Evolutionary conservation across 2,797 vertebrate genomes (phyloP), one percentile per base, ranked within the genome.

Genomic region (Brachymystax lenok): DNA sequence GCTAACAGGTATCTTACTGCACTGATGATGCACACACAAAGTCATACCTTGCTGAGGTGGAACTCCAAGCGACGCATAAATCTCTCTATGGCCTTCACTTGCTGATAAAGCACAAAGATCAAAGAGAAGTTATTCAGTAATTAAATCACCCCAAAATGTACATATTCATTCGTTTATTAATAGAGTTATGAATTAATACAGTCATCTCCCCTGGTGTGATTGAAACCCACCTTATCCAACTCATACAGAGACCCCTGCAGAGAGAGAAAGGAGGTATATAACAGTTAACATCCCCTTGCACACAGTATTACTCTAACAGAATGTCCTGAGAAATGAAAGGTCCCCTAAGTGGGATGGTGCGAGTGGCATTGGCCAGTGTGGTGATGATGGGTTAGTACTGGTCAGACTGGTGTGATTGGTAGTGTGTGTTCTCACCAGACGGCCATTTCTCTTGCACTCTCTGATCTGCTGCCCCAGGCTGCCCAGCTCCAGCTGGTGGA

Each of bases 1-100:
- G 10, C 40, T 46, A 46, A 46, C 40, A 46, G 40, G 40, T 12
- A 46, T 46, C 40, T 46, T 46, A 46, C 40, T 46, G 40, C 8
- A 27, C n/a, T 27, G 24, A 2, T 28, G 24, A 7, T 13, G n/a
- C 12, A 64, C 68, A 46, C 56, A 63, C 7, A 2, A 1, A 69
- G 17, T 90, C 90, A 80, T 86, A 97, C 97, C 96, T 98, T 98
- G 88, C 97, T 98, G 74, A 96, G 95, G 1, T 98, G 97, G 83
- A 98, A 98, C 83, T 98, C 97, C 89, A 98, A 86, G 72, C 96
- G 95, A 24, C 97, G 94, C 88, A 98, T 93, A 83, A 98, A 98
- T 77, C 97, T 93, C 91, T 98, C 97, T 0, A 97, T 97, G 46
- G 95, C 96, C 90, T 98, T 98, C 85, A 98, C 96, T 96, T 98